phyloP scores from a whole-genome alignment of 2,113 vertebrate species.

The Neogobius melanostomus region DNA sequence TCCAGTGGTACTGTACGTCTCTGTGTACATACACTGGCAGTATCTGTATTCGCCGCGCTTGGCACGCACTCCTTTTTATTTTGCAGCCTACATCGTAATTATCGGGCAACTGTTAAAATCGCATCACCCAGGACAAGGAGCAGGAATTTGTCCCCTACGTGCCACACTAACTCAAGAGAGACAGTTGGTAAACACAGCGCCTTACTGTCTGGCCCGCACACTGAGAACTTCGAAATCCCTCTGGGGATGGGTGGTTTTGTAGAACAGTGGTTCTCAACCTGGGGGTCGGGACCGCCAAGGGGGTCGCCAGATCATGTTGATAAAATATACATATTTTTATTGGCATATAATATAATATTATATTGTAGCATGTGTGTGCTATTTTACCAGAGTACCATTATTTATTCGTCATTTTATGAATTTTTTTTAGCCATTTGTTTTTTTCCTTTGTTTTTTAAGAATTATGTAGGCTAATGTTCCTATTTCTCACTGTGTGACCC shows the following conservation, averaged over 20 bases:
- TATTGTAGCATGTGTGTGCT: too few relatives aligned
- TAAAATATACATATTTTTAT: too few relatives aligned
- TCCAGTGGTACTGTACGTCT: slow-evolving; percentile 23
- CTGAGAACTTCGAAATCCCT: slow-evolving; percentile 15
- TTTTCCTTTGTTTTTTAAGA: too few relatives aligned
- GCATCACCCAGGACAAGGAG: slow-evolving; percentile 57
- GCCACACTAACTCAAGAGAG: slow-evolving; percentile 57
- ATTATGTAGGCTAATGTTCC: too few relatives aligned
- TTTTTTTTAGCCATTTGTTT: too few relatives aligned
- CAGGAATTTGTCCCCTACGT: slow-evolving; percentile 59
- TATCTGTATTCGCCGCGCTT: slow-evolving; percentile 9
- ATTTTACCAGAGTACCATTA: too few relatives aligned
- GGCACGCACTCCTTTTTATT: slow-evolving; percentile 6
- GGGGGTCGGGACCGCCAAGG: too few relatives aligned
- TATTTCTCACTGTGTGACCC: too few relatives aligned
- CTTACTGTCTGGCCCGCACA: slow-evolving; percentile 31
- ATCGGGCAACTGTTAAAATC: slow-evolving; percentile 42
- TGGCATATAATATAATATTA: too few relatives aligned
- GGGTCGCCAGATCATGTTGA: too few relatives aligned
- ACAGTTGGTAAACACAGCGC: slow-evolving; percentile 62
- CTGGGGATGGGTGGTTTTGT: background rate
- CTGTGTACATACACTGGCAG: slow-evolving; percentile 7
- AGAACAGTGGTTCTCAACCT: too few relatives aligned
- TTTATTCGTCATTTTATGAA: too few relatives aligned
- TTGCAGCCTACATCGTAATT: slow-evolving; percentile 29